Evolutionary conservation across 1,140 invertebrate genomes (phyloP), one percentile per base, ranked within the genome.

Genomic region (Drosophila simulans): DNA sequence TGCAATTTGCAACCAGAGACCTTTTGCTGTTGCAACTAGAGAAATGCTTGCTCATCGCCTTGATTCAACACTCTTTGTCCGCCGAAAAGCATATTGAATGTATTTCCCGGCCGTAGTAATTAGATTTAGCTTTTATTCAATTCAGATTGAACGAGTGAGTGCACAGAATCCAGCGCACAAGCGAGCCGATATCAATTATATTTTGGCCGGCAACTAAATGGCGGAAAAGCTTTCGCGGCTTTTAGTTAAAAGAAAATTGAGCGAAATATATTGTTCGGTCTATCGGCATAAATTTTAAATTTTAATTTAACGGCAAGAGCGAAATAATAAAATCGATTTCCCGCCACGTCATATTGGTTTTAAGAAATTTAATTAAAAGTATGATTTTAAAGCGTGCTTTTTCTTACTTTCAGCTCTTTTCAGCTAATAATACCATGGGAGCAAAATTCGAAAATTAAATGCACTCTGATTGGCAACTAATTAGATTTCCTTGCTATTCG

Each of bases 1-100:
- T 57, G 64, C 68, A 70, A 71, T 57, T 71, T 70, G 51, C 68
- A 71, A 49, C 51, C 52, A 40, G 49, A 40, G 52, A 71, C 64
- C 35, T 46, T 62, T 64, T 20, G 20, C 15, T n/a, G 15, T 35
- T 7, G 12, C 42, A 60, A 22, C 22, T 31, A 34, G 27, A 11
- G 31, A 52, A 42, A 27, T 40, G 65, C 52, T 20, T 15, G 37
- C 12, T 65, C 64, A 65, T 65, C 15, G 59, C 27, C 64, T 45
- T 49, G 45, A 40, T 74, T 51, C 22, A 35, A 56, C 37, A 25
- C 2, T 34, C 27, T 40, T 15, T 53, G 35, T 34, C 20, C 39
- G 22, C 34, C 45, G 46, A 65, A 64, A 58, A 79, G 68, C 65
- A 82, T 60, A 71, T 66, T 79, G 55, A 76, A 64, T 86, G 74